Evolutionary conservation across 2,797 vertebrate genomes (phyloP), one percentile per base, ranked within the genome.

Genomic region (Linurgus olivaceus): DNA sequence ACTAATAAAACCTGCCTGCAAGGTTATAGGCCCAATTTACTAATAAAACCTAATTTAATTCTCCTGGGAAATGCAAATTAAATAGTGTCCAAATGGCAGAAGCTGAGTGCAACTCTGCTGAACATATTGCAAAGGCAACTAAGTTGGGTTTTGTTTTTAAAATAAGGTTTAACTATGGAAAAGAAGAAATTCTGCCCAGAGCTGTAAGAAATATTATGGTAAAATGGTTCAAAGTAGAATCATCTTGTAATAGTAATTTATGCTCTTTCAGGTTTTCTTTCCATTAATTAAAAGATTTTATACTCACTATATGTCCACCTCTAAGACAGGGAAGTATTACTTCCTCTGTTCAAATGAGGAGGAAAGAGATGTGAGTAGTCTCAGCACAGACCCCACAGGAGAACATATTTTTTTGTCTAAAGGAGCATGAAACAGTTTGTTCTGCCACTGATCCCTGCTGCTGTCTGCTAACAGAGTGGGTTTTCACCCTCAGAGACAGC

Each of bases 1-100:
- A 96, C 97, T 98, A 98, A 97, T 98, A 98, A 98, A 98, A 98
- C 75, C 87, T 94, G 94, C 91, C 96, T 96, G 95, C 96, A 90
- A 97, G 80, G 94, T 98, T 98, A 98, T 66, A 94, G 97, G 96
- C 97, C 97, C 98, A 94, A 97, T 97, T 97, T 98, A 97, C 97
- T 97, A 97, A 96, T 98, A 98, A 98, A 98, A 97, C 57, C 78
- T 97, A 98, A 98, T 98, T 97, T 45, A 5, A 83, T 96, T 97
- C 97, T 98, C 97, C 86, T 90, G 96, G 97, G 98, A 98, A 97
- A 96, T 96, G 81, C 96, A 97, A 97, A 98, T 97, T 93, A 91
- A 97, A 97, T 96, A 90, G 90, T 89, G 90, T 93, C 84, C 68
- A 96, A 97, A 86, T 67, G 94, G 84, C 58, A 71, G 85, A 96